phyloP scores from a whole-genome alignment of 2,888 invertebrate species.

The Noctua comes region DNA sequence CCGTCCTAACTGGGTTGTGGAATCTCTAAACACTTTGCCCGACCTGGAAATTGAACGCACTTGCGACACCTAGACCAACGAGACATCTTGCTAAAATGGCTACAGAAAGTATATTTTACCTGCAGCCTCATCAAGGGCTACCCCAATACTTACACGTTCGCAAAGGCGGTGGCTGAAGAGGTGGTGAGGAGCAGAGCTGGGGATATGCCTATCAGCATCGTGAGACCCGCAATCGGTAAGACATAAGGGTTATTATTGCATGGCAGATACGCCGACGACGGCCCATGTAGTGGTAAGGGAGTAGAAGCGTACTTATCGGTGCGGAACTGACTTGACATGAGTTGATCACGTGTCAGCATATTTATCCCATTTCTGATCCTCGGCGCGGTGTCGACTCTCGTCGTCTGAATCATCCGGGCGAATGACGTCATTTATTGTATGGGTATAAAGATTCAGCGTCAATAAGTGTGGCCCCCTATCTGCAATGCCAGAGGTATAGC shows the following conservation, averaged over 20 bases:
- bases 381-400: not conserved
- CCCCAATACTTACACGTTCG: conserved; percentile 68
- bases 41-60: not conserved
- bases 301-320: not conserved
- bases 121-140: conserved; percentile 60
- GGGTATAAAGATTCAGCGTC: not conserved
- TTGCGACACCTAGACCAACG: not conserved
- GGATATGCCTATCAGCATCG: conserved; percentile 54
- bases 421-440: not conserved
- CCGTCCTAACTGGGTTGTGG: no score
- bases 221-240: conserved; percentile 66
- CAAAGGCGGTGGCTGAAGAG: conserved; percentile 68
- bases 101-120: not conserved
- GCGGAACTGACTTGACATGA: not conserved
- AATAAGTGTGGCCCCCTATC: not conserved
- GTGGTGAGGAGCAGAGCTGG: conserved; percentile 45
- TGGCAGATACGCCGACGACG: no score
- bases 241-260: not conserved
- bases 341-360: not conserved
- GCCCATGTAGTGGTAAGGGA: not conserved
- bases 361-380: not conserved
- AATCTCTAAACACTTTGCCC: no score
- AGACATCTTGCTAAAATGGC: not conserved
- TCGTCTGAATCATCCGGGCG: not conserved
- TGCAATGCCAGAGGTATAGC: not conserved